These are phyloP conservation scores for Catharus ustulatus DNA, from an alignment of 2,797 vertebrate species.

Conservation along the genomic window DNA sequence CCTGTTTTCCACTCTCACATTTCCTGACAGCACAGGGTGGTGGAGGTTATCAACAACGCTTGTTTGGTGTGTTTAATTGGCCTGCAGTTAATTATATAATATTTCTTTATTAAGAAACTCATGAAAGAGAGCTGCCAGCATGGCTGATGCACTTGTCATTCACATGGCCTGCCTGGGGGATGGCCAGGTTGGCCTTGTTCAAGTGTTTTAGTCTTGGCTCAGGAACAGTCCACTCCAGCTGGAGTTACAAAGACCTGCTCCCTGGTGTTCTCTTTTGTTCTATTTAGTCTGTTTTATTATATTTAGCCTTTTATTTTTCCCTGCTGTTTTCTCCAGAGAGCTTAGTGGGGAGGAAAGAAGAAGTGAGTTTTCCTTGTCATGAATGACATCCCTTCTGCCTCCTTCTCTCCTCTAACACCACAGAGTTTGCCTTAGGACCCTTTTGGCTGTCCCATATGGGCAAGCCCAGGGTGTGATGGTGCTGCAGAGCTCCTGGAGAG, in stretches of 20 bases:
- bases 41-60: background rate
- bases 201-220: conserved; percentile 45
- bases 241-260: background rate
- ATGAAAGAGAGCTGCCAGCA: background rate
- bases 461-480: background rate
- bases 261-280: background rate
- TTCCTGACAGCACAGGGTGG: background rate
- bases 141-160: background rate
- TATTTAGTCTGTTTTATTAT: background rate
- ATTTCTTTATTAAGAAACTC: background rate
- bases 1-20: background rate
- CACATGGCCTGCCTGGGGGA: conserved; percentile 18
- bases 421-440: background rate
- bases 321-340: background rate
- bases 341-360: background rate
- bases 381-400: background rate
- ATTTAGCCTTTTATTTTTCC: background rate
- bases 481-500: background rate
- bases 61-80: background rate
- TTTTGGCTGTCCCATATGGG: background rate
- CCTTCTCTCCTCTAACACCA: background rate
- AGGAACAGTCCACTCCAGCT: conserved; percentile 46
- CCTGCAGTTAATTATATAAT: background rate
- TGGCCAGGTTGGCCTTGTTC: conserved; percentile 44
- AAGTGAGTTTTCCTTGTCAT: background rate